Conservation (phyloP, 2,888 invertebrate genomes). For the Spicauda simplicius region DNA sequence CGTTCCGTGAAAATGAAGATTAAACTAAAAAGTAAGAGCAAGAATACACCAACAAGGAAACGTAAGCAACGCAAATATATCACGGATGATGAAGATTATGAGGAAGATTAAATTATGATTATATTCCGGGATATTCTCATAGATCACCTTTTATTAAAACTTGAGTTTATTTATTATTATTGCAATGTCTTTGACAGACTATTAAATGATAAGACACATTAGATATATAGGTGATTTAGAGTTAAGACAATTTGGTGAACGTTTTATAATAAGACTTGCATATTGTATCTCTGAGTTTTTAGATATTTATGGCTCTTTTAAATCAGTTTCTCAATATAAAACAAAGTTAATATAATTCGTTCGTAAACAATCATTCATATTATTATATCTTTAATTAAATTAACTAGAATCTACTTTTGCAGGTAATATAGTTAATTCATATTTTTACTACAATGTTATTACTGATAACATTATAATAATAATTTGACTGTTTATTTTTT, state of each 20-base stretch:
- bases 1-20: constrained; percentile 89
- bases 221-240: background rate
- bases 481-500: no score
- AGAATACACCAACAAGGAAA: constrained; percentile 82
- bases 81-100: constrained; percentile 87
- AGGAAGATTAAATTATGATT: constrained; percentile 74
- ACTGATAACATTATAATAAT: no score
- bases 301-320: no score
- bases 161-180: constrained; percentile 27
- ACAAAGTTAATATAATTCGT: no score
- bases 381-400: no score
- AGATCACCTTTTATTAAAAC: constrained; percentile 1
- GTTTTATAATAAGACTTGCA: background rate
- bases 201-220: background rate
- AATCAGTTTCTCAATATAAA: no score
- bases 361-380: no score
- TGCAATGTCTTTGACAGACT: constrained; percentile 9
- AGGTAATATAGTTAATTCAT: no score
- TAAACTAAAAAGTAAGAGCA: constrained; percentile 86
- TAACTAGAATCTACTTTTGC: no score
- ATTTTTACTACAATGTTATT: no score
- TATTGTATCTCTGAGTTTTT: no score
- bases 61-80: constrained; percentile 86
- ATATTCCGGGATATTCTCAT: constrained; percentile 1
- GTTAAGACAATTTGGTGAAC: background rate